Conservation (phyloP, 2,113 vertebrate genomes). For the Eulemur rufifrons region DNA sequence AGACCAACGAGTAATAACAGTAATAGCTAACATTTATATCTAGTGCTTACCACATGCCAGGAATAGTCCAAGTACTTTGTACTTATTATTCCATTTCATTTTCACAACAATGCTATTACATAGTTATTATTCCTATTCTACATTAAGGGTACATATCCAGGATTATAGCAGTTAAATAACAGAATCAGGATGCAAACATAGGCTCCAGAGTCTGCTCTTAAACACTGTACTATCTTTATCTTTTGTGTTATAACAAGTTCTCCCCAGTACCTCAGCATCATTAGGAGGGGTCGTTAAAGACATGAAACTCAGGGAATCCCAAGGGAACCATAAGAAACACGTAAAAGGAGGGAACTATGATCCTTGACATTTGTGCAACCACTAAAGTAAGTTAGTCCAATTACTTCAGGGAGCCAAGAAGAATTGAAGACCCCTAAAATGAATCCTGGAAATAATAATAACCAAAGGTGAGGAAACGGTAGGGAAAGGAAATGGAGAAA, state of each 20-base stretch:
- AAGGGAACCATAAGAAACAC: background rate
- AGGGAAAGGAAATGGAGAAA: background rate
- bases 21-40: background rate
- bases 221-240: background rate
- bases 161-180: background rate
- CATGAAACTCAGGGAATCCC: background rate
- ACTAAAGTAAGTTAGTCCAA: background rate
- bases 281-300: background rate
- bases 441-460: slow-evolving; percentile 14
- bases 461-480: background rate
- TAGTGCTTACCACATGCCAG: background rate
- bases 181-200: background rate
- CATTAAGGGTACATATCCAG: background rate
- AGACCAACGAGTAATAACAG: background rate
- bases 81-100: slow-evolving; percentile 17
- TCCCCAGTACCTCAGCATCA: background rate
- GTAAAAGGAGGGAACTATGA: background rate
- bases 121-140: background rate
- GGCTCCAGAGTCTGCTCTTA: background rate
- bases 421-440: background rate
- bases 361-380: background rate
- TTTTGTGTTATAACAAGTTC: background rate
- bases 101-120: background rate
- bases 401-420: background rate
- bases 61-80: background rate